A percentile compares a stretch with the other conserved stretches of the same genome.
phyloP scores from a whole-genome alignment of 2,113 vertebrate species.

The Guaruba guarouba region DNA sequence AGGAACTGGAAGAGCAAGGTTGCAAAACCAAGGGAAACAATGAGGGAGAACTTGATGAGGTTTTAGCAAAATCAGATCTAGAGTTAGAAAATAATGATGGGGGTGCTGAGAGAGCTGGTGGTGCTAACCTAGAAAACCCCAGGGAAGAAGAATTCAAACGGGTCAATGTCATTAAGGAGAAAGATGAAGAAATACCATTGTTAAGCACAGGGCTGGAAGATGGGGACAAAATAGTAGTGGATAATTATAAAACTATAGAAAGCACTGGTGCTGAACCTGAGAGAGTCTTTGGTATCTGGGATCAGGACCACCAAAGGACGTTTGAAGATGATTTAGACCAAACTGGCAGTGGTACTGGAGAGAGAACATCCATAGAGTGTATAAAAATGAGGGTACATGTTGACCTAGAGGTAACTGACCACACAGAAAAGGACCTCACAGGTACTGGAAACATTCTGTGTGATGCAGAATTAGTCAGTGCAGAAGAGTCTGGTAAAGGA shows the following conservation, averaged over 20 bases:
- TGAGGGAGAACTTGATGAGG: neutral
- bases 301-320: neutral
- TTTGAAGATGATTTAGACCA: conserved; percentile 3
- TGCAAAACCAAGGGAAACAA: neutral
- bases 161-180: neutral
- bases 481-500: conserved; percentile 32
- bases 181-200: neutral
- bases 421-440: neutral
- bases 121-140: neutral
- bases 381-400: neutral
- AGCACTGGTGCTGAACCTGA: neutral
- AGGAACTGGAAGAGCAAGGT: conserved; percentile 56
- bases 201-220: neutral
- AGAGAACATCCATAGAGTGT: neutral
- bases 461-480: conserved; percentile 2
- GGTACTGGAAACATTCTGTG: neutral
- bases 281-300: neutral
- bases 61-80: conserved; percentile 16
- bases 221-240: neutral
- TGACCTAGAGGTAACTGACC: neutral
- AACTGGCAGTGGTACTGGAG: neutral
- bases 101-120: neutral
- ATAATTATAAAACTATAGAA: neutral
- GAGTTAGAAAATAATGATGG: conserved; percentile 5
- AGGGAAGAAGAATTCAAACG: conserved; percentile 7